Evolutionary conservation across 2,888 invertebrate species (phyloP).

Genomic region (Amorpha juglandis): DNA sequence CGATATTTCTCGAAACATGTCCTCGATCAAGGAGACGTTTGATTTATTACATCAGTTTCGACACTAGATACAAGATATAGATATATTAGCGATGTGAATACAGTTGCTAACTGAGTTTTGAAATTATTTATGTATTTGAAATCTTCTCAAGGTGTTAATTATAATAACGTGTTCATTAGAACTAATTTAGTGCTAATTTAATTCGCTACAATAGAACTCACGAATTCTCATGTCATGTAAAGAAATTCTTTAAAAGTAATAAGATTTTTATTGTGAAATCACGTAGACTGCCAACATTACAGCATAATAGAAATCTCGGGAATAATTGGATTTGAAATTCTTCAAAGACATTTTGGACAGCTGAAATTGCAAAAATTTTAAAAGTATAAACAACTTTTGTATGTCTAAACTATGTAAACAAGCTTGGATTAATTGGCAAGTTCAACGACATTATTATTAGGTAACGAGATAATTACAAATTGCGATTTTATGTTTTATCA

Average conservation of each 20-base stretch:
- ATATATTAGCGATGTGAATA: not conserved
- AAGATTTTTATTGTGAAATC: not conserved
- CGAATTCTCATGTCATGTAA: slow-evolving; percentile 4
- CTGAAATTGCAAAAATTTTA: not conserved
- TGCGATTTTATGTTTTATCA: slow-evolving; percentile 19
- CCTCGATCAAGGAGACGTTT: slow-evolving; percentile 33
- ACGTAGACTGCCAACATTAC: not conserved
- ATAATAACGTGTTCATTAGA: slow-evolving; percentile 3
- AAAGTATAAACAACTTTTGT: not conserved
- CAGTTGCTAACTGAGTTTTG: not conserved
- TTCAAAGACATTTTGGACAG: not conserved
- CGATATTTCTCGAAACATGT: slow-evolving; percentile 37
- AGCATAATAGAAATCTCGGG: too few species aligned
- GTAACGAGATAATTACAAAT: slow-evolving; percentile 35
- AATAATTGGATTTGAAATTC: not conserved
- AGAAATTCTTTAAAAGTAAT: not conserved
- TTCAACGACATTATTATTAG: slow-evolving; percentile 32
- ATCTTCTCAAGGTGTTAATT: not conserved
- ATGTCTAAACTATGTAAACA: not conserved
- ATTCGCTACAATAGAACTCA: not conserved
- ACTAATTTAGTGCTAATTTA: not conserved
- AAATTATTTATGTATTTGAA: not conserved
- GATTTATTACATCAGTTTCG: slow-evolving; percentile 32
- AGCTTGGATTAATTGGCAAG: slow-evolving; percentile 1
- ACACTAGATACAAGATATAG: not conserved